A percentile compares a stretch with the other conserved stretches of the same genome.
These are phyloP conservation scores for Leptogaster cylindrica DNA, from an alignment of 2,888 invertebrate species.

Conservation along the genomic window DNA sequence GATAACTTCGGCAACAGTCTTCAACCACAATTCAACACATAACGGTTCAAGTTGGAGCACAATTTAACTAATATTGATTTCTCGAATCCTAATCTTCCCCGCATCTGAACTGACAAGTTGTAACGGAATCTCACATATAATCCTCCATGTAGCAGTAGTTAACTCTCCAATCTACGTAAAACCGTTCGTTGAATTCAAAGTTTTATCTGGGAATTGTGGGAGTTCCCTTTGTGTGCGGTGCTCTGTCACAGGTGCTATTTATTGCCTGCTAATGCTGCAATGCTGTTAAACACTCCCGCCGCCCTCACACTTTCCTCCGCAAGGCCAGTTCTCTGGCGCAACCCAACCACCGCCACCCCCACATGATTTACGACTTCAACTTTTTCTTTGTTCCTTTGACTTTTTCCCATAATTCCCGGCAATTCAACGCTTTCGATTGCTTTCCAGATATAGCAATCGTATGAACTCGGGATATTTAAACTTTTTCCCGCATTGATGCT, in stretches of 20 bases:
- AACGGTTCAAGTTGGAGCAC: too few relatives aligned
- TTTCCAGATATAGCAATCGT: slow-evolving; percentile 31
- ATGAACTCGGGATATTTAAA: slow-evolving; percentile 29
- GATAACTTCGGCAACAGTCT: too few relatives aligned
- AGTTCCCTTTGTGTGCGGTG: slow-evolving; percentile 17
- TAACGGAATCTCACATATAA: too few relatives aligned
- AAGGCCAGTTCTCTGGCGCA: slow-evolving; percentile 4
- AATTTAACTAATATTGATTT: too few relatives aligned
- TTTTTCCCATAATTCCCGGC: slow-evolving; percentile 34
- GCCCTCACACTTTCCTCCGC: slow-evolving; percentile 18
- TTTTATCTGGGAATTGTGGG: slow-evolving; percentile 19
- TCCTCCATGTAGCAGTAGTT: too few relatives aligned
- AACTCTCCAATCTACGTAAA: too few relatives aligned
- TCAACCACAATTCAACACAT: too few relatives aligned
- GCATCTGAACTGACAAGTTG: too few relatives aligned
- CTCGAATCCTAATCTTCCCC: too few relatives aligned
- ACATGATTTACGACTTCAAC: slow-evolving; percentile 36
- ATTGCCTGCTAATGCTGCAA: slow-evolving; percentile 41
- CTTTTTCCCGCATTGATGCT: slow-evolving; percentile 23
- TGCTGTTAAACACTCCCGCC: slow-evolving; percentile 38
- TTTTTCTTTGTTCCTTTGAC: slow-evolving; percentile 10
- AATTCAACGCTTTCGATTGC: slow-evolving; percentile 35
- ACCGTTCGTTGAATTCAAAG: slow-evolving; percentile 17
- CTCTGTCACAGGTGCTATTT: slow-evolving; percentile 41
- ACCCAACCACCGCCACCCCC: not conserved